phyloP scores from a whole-genome alignment of 2,888 invertebrate species.

The Lamproptera curius region DNA sequence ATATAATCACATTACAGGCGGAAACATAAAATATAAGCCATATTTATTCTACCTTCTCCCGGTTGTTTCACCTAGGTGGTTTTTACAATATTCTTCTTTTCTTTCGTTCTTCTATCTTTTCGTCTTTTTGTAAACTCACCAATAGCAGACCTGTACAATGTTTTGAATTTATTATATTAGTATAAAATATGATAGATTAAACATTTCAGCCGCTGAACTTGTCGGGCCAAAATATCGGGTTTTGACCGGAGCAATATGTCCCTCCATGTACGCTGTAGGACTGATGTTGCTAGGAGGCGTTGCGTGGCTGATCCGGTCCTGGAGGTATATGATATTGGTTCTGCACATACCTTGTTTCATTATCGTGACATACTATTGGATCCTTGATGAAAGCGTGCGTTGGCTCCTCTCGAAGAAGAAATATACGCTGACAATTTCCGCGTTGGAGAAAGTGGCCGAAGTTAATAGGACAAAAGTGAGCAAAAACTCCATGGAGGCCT shows the following conservation, averaged over 20 bases:
- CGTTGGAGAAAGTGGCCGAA: slow-evolving; percentile 80
- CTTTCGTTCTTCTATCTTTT: too few species aligned
- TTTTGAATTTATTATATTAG: too few species aligned
- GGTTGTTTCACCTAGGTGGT: too few species aligned
- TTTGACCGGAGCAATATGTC: slow-evolving; percentile 78
- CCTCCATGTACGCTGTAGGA: slow-evolving; percentile 81
- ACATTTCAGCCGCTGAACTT: slow-evolving; percentile 80
- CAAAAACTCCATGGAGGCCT: slow-evolving; percentile 63
- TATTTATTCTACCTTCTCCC: too few species aligned
- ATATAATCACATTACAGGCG: too few species aligned
- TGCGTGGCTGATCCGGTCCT: slow-evolving; percentile 79
- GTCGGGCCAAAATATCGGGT: slow-evolving; percentile 81
- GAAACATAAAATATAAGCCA: too few species aligned
- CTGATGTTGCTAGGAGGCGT: slow-evolving; percentile 79
- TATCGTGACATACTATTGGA: slow-evolving; percentile 76
- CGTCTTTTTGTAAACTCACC: too few species aligned
- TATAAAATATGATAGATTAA: too few species aligned
- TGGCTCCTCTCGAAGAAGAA: slow-evolving; percentile 86
- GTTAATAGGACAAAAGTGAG: slow-evolving; percentile 78
- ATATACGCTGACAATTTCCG: slow-evolving; percentile 78
- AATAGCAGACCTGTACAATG: too few species aligned
- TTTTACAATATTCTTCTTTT: too few species aligned
- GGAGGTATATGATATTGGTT: slow-evolving; percentile 78
- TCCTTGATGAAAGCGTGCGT: slow-evolving; percentile 82
- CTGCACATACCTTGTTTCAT: slow-evolving; percentile 78